phyloP scores from a whole-genome alignment of 1,140 invertebrate genomes.

The Caenorhabditis remanei region DNA sequence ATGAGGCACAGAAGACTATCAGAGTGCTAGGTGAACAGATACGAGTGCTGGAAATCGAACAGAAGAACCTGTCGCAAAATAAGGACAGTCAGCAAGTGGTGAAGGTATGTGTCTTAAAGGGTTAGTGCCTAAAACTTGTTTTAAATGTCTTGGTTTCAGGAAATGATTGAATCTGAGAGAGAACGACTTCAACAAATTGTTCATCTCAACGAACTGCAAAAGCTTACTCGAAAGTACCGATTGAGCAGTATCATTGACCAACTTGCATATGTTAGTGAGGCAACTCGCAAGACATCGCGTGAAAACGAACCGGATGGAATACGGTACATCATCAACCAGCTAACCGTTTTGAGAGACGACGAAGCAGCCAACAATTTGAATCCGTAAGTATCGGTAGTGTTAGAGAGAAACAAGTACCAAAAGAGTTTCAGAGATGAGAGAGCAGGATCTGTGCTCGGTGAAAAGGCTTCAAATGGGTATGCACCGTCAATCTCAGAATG shows the following conservation, averaged over 20 bases:
- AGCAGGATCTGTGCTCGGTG: conserved; percentile 55
- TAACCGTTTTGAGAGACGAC: conserved; percentile 71
- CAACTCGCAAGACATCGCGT: conserved; percentile 19
- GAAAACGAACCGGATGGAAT: conserved; percentile 58
- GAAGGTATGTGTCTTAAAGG: conserved; percentile 62
- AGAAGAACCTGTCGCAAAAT: conserved; percentile 70
- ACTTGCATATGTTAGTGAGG: conserved; percentile 54
- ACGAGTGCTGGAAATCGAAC: conserved; percentile 73
- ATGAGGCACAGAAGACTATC: conserved; percentile 69
- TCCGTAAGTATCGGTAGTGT: too few species aligned
- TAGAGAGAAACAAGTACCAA: background rate
- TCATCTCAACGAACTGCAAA: conserved; percentile 72
- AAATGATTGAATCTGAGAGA: conserved; percentile 69
- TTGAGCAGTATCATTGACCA: conserved; percentile 73
- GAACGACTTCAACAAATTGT: conserved; percentile 71
- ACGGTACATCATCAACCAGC: conserved; percentile 70
- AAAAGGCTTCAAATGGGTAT: conserved; percentile 56
- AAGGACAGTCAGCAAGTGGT: conserved; percentile 71
- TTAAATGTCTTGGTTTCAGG: conserved; percentile 46
- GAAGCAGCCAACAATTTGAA: conserved; percentile 64
- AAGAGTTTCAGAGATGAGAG: conserved; percentile 57
- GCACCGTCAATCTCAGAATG: conserved; percentile 58
- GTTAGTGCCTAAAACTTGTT: background rate
- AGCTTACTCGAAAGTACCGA: conserved; percentile 74
- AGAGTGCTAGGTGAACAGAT: conserved; percentile 73